Evolutionary conservation across 2,888 invertebrate species (phyloP).

Genomic region (Chrysina gloriosa): DNA sequence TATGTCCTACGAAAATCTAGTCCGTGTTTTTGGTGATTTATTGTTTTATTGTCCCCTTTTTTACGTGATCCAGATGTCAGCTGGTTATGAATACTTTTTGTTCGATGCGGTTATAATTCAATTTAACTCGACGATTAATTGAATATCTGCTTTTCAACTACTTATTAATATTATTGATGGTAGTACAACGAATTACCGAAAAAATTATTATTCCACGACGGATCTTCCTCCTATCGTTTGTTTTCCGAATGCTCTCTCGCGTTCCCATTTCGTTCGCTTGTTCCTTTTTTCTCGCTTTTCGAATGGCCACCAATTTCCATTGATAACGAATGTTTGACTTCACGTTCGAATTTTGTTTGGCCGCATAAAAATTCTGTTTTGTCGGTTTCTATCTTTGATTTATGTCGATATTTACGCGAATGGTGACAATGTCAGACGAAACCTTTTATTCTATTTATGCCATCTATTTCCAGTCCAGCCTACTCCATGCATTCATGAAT

Average conservation of each 20-base stretch:
- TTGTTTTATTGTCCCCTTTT: constrained; percentile 57
- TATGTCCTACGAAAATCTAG: constrained; percentile 57
- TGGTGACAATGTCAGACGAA: constrained; percentile 19
- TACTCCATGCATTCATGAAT: no score
- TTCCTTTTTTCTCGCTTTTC: not conserved
- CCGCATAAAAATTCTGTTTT: constrained; percentile 21
- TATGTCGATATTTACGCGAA: constrained; percentile 28
- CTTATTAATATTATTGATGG: constrained; percentile 40
- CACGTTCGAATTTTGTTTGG: constrained; percentile 29
- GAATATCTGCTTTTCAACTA: constrained; percentile 42
- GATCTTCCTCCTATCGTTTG: constrained; percentile 2
- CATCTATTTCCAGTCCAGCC: constrained; percentile 7
- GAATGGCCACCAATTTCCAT: constrained; percentile 28
- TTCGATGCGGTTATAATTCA: constrained; percentile 48
- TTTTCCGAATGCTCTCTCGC: not conserved
- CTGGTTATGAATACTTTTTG: constrained; percentile 54
- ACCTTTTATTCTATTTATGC: constrained; percentile 23
- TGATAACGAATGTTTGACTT: constrained; percentile 37
- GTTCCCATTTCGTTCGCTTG: constrained; percentile 1
- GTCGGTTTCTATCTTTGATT: constrained; percentile 27
- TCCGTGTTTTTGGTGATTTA: constrained; percentile 55
- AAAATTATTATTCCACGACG: constrained; percentile 17
- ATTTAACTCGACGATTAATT: constrained; percentile 44
- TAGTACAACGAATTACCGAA: constrained; percentile 3
- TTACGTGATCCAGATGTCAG: constrained; percentile 52